phyloP scores from a whole-genome alignment of 2,888 invertebrate species.

The Rambutsinella grinnellia region DNA sequence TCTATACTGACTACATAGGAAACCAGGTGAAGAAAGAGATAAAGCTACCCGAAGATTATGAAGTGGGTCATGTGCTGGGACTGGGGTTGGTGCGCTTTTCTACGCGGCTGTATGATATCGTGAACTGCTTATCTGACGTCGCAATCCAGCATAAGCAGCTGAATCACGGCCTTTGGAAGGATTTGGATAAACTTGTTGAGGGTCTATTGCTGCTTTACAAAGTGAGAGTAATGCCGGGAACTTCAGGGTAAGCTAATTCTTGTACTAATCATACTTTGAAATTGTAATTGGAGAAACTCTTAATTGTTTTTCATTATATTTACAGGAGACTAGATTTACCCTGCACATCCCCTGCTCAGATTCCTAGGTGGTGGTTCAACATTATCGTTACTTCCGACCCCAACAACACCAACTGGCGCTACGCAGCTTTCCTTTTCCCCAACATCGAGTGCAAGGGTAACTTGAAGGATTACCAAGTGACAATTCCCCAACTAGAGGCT shows the following conservation, averaged over 20 bases:
- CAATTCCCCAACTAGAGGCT: conserved; percentile 18
- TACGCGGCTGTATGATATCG: background rate
- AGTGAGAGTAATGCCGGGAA: background rate
- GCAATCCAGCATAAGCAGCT: background rate
- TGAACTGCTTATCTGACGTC: background rate
- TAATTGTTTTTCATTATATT: background rate
- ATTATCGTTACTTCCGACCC: conserved; percentile 18
- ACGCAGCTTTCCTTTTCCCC: conserved; percentile 18
- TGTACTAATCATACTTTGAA: background rate
- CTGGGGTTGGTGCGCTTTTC: background rate
- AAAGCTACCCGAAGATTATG: background rate
- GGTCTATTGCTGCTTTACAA: background rate
- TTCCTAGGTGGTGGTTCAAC: conserved; percentile 21
- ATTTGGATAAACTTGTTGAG: background rate
- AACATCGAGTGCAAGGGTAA: conserved; percentile 1
- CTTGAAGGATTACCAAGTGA: conserved; percentile 29
- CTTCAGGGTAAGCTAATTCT: background rate
- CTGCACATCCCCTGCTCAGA: background rate
- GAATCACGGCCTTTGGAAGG: background rate
- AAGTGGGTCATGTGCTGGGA: background rate
- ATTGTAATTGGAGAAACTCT: background rate
- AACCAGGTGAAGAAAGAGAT: no score
- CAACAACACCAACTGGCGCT: conserved; percentile 21
- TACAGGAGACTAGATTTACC: conserved; percentile 3
- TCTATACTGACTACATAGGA: background rate